Evolutionary conservation across 2,797 vertebrate genomes (phyloP), one percentile per base, ranked within the genome.

Genomic region (Gallinago stenura): DNA sequence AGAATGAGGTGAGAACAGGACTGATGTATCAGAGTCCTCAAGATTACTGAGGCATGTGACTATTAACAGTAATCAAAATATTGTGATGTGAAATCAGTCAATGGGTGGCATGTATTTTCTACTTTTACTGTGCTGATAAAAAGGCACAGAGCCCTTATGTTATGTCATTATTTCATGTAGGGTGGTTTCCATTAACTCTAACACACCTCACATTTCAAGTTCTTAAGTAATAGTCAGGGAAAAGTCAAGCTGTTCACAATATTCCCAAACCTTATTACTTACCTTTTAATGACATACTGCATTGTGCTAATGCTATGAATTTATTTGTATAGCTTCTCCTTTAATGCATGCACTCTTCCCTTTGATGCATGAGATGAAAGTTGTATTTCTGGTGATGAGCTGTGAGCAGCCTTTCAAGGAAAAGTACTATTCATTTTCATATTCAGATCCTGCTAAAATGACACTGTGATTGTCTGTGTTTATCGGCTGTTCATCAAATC

Each of bases 211-310:
- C 70, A 94, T 93, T 98, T 97, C 72, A 89, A 76, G 62, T 77
- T 84, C 87, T 95, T 96, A 97, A 97, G 87, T 93, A 97, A 96
- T 78, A 96, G 56, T 96, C 82, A 96, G 61, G 48, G 65, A 93
- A 90, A 97, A 96, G 69, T 87, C 96, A 97, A 96, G 72, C 85
- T 97, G 91, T 93, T 97, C 41, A 46, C 87, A 43, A 85, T 95
- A 95, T 90, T 96, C 76, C 83, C 86, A 71, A 91, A 90, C 64
- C 66, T 89, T 89, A 93, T 93, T 93, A 95, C 70, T 95, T 94
- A 95, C 35, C 69, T 79, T 86, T 87, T 95, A 91, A 95, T 87
- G 84, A 57, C 70, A 87, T 66, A 76, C 57, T 73, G 25, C 69
- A 81, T 69, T 41, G 7, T 50, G 48, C 57, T 94, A 93, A 85